Evolutionary conservation across 2,888 invertebrate genomes (phyloP).

Genomic region (Rhagonycha fulva): DNA sequence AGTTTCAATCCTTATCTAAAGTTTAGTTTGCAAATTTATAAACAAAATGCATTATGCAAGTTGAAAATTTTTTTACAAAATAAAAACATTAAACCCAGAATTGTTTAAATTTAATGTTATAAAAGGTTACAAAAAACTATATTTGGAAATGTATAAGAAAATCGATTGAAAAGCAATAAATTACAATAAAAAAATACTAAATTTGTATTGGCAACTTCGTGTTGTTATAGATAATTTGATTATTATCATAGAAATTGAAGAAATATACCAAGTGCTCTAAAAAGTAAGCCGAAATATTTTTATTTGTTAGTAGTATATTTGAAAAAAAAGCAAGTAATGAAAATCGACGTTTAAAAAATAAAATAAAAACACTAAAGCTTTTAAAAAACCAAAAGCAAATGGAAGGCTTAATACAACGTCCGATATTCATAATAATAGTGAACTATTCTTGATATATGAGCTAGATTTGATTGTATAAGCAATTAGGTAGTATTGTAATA

Average conservation of each 20-base stretch:
- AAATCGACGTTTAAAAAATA: not conserved
- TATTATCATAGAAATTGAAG: not conserved
- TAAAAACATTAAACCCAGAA: not conserved
- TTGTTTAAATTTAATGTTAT: not conserved
- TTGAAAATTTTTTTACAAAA: not conserved
- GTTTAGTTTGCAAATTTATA: not conserved
- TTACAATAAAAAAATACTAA: not conserved
- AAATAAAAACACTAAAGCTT: not conserved
- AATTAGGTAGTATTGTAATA: not conserved
- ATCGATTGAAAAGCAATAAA: not conserved
- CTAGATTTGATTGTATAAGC: not conserved
- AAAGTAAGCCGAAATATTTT: not conserved
- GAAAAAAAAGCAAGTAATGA: no score
- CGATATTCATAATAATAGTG: not conserved
- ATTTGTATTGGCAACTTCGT: not conserved
- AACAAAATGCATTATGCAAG: not conserved
- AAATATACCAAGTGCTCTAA: not conserved
- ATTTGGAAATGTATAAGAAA: not conserved
- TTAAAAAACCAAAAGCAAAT: not conserved
- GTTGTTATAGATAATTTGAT: not conserved
- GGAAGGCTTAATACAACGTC: not conserved
- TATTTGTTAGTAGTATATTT: no score
- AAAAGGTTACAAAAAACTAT: not conserved
- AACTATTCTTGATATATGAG: not conserved
- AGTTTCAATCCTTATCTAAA: not conserved